Evolutionary conservation across 37 sponge, comb jelly and placozoan genomes (phyloP).

Genomic region (Dysidea cf. avara): DNA sequence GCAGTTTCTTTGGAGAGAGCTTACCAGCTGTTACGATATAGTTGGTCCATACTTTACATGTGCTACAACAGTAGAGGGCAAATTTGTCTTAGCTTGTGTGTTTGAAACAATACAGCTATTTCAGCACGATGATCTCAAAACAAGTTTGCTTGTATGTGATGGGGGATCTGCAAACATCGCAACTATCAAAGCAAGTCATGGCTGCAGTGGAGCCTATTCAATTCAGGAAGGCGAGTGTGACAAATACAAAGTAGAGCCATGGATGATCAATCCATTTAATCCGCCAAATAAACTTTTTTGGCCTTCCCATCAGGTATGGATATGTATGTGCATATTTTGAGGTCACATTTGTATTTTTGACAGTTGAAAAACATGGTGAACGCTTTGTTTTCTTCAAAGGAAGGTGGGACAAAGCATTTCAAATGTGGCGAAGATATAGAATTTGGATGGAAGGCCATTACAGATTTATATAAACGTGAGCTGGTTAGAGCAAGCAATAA

Average conservation of each 20-base stretch:
- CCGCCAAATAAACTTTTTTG: background rate
- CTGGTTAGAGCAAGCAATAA: background rate
- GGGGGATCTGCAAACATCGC: slow-evolving; percentile 16
- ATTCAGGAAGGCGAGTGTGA: background rate
- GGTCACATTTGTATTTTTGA: background rate
- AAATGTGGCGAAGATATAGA: background rate
- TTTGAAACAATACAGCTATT: background rate
- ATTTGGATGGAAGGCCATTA: slow-evolving; percentile 6
- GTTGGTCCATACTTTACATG: slow-evolving; percentile 44
- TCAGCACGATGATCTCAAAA: slow-evolving; percentile 1
- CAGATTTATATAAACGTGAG: background rate
- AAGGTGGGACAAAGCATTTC: background rate
- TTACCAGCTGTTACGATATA: slow-evolving; percentile 11
- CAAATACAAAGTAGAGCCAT: slow-evolving; percentile 7
- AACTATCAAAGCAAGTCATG: background rate
- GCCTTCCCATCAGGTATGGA: background rate
- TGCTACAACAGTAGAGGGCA: background rate
- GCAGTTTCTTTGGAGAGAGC: no score
- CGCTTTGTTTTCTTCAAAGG: background rate
- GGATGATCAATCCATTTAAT: background rate
- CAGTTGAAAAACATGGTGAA: background rate
- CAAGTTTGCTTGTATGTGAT: background rate
- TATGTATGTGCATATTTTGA: background rate
- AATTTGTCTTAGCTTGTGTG: slow-evolving; percentile 24
- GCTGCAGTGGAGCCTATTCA: no score